phyloP scores from a whole-genome alignment of 2,888 invertebrate genomes.

The Thera britannica region DNA sequence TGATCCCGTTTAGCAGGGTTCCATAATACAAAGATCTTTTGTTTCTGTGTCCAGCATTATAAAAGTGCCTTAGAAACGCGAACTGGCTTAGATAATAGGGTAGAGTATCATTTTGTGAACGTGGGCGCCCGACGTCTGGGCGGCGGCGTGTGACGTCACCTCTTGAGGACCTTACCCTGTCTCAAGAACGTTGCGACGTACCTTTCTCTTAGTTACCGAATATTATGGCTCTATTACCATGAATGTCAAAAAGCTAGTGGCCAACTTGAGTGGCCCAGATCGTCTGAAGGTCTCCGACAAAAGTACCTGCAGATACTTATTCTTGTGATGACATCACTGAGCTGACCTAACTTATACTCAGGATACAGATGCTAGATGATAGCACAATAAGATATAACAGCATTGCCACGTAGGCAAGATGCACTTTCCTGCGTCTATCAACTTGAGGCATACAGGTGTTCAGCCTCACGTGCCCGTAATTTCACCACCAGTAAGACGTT shows the following conservation, averaged over 20 bases:
- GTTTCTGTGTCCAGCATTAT: background rate
- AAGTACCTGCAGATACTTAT: too few relatives aligned
- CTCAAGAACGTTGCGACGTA: background rate
- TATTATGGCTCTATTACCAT: background rate
- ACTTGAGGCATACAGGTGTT: too few relatives aligned
- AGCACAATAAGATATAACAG: too few relatives aligned
- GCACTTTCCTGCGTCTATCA: too few relatives aligned
- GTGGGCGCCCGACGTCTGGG: conserved; percentile 15
- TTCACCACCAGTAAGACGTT: too few relatives aligned
- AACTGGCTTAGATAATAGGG: background rate
- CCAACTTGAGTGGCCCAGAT: background rate
- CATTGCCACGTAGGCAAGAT: too few relatives aligned
- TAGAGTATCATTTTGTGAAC: background rate
- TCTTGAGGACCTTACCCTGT: background rate
- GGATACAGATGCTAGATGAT: too few relatives aligned
- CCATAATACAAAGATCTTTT: background rate
- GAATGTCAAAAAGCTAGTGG: background rate
- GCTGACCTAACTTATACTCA: too few relatives aligned
- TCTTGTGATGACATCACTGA: too few relatives aligned
- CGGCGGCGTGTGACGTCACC: conserved; percentile 13
- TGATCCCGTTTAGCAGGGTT: background rate
- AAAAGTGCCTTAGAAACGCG: background rate
- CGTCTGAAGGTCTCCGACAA: too few relatives aligned
- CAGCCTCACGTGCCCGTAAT: too few relatives aligned
- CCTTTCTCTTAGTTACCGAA: background rate